Percentiles rank a stretch among this genome's conserved stretches.
These are phyloP conservation scores for Phytoseiulus persimilis DNA, from an alignment of 2,888 invertebrate species.

Conservation along the genomic window DNA sequence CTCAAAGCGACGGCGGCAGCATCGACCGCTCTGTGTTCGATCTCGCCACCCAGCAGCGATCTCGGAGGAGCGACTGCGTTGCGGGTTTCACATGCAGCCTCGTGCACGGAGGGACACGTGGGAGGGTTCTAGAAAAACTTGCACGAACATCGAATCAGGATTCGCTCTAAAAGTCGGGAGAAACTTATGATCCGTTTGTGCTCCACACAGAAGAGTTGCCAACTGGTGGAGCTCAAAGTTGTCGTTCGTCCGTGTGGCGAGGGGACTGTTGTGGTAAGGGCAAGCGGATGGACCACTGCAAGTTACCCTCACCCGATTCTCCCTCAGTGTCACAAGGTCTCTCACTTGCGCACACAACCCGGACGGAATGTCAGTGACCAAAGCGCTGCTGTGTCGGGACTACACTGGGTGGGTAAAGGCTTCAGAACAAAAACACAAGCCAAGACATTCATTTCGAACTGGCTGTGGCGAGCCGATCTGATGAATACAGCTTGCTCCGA, in stretches of 20 bases:
- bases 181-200: not conserved
- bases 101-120: not conserved
- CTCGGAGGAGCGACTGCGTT: not conserved
- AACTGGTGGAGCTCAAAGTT: constrained; percentile 5
- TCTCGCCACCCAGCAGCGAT: not conserved
- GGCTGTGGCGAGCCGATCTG: no score
- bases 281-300: not conserved
- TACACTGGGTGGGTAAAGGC: not conserved
- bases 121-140: not conserved
- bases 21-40: not conserved
- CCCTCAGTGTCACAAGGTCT: not conserved
- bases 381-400: no score
- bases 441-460: no score
- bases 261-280: not conserved
- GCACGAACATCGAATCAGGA: not conserved
- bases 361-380: not conserved
- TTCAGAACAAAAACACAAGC: no score
- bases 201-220: constrained; percentile 5
- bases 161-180: not conserved
- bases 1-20: not conserved
- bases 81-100: not conserved
- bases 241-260: not conserved
- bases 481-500: no score
- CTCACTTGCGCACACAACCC: not conserved
- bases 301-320: not conserved